A percentile compares a stretch with the other conserved stretches of the same genome.
These are phyloP conservation scores for Vimba vimba DNA, from an alignment of 2,113 vertebrate genomes.

Conservation along the genomic window DNA sequence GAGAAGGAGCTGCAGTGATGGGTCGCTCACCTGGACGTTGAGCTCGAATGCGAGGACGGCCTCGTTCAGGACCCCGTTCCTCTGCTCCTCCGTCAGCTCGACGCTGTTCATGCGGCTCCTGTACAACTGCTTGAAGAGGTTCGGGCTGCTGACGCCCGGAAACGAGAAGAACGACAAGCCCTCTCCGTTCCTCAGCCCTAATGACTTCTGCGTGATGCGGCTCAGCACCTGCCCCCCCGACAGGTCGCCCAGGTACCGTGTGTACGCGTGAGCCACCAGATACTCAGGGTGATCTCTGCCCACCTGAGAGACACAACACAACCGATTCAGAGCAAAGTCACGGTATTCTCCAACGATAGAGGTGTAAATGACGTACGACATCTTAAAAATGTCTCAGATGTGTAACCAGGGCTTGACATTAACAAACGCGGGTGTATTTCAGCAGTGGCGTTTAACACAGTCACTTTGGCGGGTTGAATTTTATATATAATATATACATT, in stretches of 20 bases:
- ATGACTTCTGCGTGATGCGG: conserved; percentile 89
- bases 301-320: conserved; percentile 63
- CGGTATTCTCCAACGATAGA: too few species aligned
- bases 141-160: conserved; percentile 79
- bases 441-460: too few species aligned
- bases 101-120: conserved; percentile 90
- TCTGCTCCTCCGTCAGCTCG: conserved; percentile 76
- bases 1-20: not conserved
- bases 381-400: not conserved
- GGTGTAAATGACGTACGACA: not conserved
- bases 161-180: conserved; percentile 91
- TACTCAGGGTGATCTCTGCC: conserved; percentile 81
- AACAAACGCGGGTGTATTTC: too few species aligned
- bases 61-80: conserved; percentile 79
- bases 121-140: conserved; percentile 95
- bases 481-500: too few species aligned
- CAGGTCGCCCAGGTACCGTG: conserved; percentile 93
- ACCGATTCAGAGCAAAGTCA: not conserved
- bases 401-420: too few species aligned
- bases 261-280: conserved; percentile 92
- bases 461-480: too few species aligned
- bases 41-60: conserved; percentile 82
- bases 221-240: conserved; percentile 93
- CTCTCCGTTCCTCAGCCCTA: conserved; percentile 82
- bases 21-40: conserved; percentile 77